Percentiles rank a stretch among this genome's conserved stretches.
Conservation (phyloP, 2,888 invertebrate genomes). For the Spodoptera picta region DNA sequence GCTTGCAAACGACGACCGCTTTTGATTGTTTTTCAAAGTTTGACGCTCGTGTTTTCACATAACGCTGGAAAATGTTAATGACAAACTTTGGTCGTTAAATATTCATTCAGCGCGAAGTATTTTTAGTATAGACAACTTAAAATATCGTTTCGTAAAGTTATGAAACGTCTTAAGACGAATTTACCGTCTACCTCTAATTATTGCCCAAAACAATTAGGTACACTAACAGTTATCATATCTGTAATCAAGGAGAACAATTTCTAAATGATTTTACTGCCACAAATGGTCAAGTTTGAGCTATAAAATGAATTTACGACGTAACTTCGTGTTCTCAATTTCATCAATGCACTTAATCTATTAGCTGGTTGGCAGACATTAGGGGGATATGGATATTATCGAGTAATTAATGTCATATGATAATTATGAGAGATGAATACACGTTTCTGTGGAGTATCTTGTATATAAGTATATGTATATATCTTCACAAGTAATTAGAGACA, state of each 20-base stretch:
- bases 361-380: slow-evolving; percentile 21
- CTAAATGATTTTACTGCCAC: slow-evolving; percentile 21
- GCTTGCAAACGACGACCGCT: slow-evolving; percentile 64
- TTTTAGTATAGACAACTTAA: slow-evolving; percentile 14
- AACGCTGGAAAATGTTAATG: slow-evolving; percentile 49
- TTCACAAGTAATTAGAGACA: slow-evolving; percentile 60
- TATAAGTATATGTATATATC: slow-evolving; percentile 25
- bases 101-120: slow-evolving; percentile 28
- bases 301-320: slow-evolving; percentile 32
- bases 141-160: slow-evolving; percentile 4
- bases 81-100: slow-evolving; percentile 56
- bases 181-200: too few species aligned
- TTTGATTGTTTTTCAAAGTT: slow-evolving; percentile 61
- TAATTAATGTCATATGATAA: slow-evolving; percentile 61
- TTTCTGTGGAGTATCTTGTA: slow-evolving; percentile 51
- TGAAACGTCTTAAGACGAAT: too few species aligned
- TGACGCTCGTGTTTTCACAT: slow-evolving; percentile 56
- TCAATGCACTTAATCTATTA: slow-evolving; percentile 48
- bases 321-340: slow-evolving; percentile 37
- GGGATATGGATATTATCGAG: slow-evolving; percentile 48
- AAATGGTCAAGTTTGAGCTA: slow-evolving; percentile 33
- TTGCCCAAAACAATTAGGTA: background rate
- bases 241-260: slow-evolving; percentile 12
- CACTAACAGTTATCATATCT: background rate
- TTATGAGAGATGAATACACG: slow-evolving; percentile 58